Percentiles rank a stretch among this genome's conserved stretches.
These are phyloP conservation scores for Neofelis nebulosa DNA, from an alignment of 2,113 vertebrate species.

Conservation along the genomic window DNA sequence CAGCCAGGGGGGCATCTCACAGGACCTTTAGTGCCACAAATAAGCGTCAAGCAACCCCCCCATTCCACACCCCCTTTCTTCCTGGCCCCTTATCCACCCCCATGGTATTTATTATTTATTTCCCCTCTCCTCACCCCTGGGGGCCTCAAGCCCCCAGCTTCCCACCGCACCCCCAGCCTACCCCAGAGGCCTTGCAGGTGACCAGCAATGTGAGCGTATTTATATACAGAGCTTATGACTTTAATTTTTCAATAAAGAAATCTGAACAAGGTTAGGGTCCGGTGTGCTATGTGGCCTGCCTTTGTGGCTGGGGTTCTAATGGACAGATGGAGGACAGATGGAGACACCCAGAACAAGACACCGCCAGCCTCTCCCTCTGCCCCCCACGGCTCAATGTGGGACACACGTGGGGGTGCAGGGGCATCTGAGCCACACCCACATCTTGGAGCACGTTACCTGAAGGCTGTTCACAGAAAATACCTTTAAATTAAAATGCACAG, in stretches of 20 bases:
- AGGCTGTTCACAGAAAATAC: neutral
- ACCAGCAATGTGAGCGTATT: conserved; percentile 85
- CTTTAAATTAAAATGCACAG: neutral
- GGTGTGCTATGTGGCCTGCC: accelerated
- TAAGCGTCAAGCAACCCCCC: conserved; percentile 13
- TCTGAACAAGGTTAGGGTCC: conserved; percentile 72
- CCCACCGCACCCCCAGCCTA: conserved; percentile 73
- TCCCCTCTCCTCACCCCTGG: neutral
- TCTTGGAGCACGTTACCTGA: neutral
- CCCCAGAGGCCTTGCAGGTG: conserved; percentile 85
- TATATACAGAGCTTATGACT: conserved; percentile 92
- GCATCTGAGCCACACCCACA: neutral
- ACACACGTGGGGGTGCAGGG: accelerated
- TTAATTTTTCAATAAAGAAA: conserved; percentile 96
- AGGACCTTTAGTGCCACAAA: conserved; percentile 79
- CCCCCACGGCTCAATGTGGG: neutral
- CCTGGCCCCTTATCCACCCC: neutral
- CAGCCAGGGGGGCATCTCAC: neutral
- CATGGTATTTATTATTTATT: conserved; percentile 76
- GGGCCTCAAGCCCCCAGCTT: neutral
- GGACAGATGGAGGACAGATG: neutral
- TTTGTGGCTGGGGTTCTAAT: neutral
- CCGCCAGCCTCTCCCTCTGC: accelerated
- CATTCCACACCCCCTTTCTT: neutral
- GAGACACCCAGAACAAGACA: accelerated